A percentile compares a stretch with the other conserved stretches of the same genome.
These are phyloP conservation scores for Villa cingulata DNA, from an alignment of 2,888 invertebrate genomes.

Conservation along the genomic window DNA sequence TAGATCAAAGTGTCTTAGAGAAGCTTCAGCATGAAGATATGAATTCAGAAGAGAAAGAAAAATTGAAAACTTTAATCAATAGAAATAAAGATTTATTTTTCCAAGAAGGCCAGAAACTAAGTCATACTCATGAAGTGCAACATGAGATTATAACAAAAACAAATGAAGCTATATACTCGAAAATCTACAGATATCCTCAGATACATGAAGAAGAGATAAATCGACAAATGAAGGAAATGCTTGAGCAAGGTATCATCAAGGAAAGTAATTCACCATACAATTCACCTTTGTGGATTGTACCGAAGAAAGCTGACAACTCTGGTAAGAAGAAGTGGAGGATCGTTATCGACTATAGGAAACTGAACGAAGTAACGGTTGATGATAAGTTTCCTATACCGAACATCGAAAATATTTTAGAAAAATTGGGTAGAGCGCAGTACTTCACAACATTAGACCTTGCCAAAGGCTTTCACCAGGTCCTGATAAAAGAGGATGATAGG, in stretches of 20 bases:
- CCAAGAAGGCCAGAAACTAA: not conserved
- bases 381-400: constrained; percentile 8
- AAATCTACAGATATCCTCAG: too few species aligned
- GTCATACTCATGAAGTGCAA: not conserved
- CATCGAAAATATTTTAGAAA: constrained; percentile 11
- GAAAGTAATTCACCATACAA: constrained; percentile 4
- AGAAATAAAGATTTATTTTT: not conserved
- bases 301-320: constrained; percentile 1
- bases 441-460: constrained; percentile 18
- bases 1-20: too few species aligned
- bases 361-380: constrained; percentile 3
- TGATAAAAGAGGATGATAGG: constrained; percentile 15
- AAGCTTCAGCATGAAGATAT: too few species aligned
- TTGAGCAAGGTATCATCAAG: constrained; percentile 10
- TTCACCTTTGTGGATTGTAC: constrained; percentile 3
- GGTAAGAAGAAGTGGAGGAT: not conserved
- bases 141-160: not conserved
- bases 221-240: constrained; percentile 13
- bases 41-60: too few species aligned
- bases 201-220: too few species aligned
- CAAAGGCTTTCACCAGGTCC: constrained; percentile 20
- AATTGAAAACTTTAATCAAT: constrained; percentile 1
- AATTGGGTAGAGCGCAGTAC: constrained; percentile 14
- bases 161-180: not conserved
- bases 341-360: not conserved